Evolutionary conservation across 2,797 vertebrate species (phyloP), one percentile per base, ranked within the genome.

Genomic region (Simalia tracyae): DNA sequence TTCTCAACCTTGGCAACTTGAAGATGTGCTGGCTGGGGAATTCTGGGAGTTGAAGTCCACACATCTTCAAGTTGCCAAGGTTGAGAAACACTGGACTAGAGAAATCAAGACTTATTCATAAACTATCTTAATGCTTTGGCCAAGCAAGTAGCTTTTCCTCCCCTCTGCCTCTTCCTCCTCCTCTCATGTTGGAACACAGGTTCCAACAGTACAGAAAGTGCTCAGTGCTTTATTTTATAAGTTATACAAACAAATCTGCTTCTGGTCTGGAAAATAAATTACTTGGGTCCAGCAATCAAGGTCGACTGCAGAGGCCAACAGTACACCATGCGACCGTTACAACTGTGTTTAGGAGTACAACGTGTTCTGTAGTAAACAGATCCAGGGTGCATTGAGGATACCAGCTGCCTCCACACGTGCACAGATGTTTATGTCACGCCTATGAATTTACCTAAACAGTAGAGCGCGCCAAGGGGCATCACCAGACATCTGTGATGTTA

Each of bases 401-500:
- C 60, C 50, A 7, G 7, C 85, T 91, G 88, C 86, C 56, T 57
- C 91, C 26, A 76, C 12, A 22, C 60, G 31, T 46, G 61, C 84
- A 85, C 26, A 61, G 81, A 0, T 81, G 31, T 89, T 76, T 63
- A 64, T 50, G 84, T 68, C 56, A 61, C 11, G 61, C 72, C n/a
- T 84, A 50, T 9, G n/a, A 10, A 88, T 88, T n/a, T 88, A 85
- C 72, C 42, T 85, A 85, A 85, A 88, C 5, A 24, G 42, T 36
- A 60, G 85, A n/a, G 24, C 86, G 14, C 26, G 26, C 59, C 85
- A 63, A 92, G 19, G 57, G 64, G 93, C 11, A 46, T 0, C 1
- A 28, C 50, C 89, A 84, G 91, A 86, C 86, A 85, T 4, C 91
- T 93, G 89, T 59, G 92, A 84, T 60, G 91, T 85, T 1, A 28